Percentiles rank a stretch among this genome's conserved stretches.
These are phyloP conservation scores for Pollicipes pollicipes DNA, from an alignment of 1,140 invertebrate species.

Conservation along the genomic window DNA sequence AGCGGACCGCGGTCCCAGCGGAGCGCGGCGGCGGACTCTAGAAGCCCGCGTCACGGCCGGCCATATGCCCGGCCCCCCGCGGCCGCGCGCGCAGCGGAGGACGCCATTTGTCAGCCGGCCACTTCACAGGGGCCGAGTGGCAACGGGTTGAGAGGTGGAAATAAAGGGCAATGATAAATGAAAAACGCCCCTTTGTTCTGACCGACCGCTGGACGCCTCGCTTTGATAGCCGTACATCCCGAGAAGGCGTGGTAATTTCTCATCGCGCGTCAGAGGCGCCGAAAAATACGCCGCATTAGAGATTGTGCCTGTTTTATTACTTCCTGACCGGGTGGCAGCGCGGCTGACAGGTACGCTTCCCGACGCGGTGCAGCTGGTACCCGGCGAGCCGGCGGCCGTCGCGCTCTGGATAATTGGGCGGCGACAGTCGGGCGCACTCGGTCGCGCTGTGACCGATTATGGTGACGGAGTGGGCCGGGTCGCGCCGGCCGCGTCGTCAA, in stretches of 20 bases:
- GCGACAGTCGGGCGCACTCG: neutral
- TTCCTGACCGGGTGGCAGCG: neutral
- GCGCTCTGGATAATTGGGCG: neutral
- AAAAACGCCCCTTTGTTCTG: neutral
- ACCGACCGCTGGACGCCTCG: neutral
- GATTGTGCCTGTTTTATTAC: neutral
- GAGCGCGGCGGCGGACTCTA: too few relatives aligned
- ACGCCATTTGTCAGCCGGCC: neutral
- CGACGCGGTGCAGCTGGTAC: too few relatives aligned
- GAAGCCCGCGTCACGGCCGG: neutral
- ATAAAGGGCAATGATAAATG: conserved; percentile 2
- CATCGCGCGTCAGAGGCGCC: neutral
- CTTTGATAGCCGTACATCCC: neutral
- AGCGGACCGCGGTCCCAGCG: too few relatives aligned
- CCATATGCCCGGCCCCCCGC: neutral
- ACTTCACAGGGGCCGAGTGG: neutral
- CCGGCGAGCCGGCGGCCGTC: too few relatives aligned
- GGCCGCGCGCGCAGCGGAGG: neutral
- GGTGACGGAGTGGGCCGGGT: too few relatives aligned
- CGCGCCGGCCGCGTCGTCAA: neutral
- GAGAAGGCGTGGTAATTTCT: neutral
- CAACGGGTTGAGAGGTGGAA: conserved; percentile 1
- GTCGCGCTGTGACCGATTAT: neutral
- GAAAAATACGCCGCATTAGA: neutral
- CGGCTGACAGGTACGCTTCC: neutral